Conservation (phyloP, 2,797 vertebrate species). For the Chelonia mydas region DNA sequence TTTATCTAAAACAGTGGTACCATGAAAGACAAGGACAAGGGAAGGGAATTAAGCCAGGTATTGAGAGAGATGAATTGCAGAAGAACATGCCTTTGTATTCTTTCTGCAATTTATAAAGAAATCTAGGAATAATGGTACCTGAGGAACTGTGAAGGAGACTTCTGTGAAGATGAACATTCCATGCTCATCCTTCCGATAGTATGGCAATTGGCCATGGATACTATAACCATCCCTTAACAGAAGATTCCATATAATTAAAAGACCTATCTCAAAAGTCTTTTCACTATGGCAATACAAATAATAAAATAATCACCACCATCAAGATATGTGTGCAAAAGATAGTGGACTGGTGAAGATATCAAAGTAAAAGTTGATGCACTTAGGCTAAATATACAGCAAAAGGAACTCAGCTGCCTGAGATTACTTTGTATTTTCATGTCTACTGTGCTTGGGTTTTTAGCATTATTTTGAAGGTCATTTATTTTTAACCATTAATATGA, state of each 20-base stretch:
- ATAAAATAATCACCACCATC: too few species aligned
- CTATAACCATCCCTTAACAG: background rate
- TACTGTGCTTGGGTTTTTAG: too few species aligned
- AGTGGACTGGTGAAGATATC: background rate
- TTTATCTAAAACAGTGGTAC: background rate
- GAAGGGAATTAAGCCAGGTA: conserved; percentile 37
- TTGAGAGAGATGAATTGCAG: conserved; percentile 21
- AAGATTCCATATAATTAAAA: background rate
- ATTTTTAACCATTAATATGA: background rate
- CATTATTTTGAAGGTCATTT: background rate
- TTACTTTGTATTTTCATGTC: background rate
- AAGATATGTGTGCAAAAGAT: background rate
- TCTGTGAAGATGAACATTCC: conserved; percentile 48
- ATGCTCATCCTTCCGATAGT: background rate
- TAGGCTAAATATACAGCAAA: background rate
- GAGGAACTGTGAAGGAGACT: conserved; percentile 58
- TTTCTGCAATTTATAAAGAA: conserved; percentile 48
- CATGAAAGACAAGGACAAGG: background rate
- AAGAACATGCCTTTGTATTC: background rate
- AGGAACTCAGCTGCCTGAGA: background rate
- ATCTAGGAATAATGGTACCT: conserved; percentile 32
- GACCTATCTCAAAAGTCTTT: background rate
- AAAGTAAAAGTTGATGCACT: background rate
- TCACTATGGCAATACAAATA: too few species aligned
- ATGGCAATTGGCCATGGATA: rapidly evolving